Percentiles rank a stretch among this genome's conserved stretches.
phyloP scores from a whole-genome alignment of 2,797 vertebrate species.

The Hemitrygon akajei region DNA sequence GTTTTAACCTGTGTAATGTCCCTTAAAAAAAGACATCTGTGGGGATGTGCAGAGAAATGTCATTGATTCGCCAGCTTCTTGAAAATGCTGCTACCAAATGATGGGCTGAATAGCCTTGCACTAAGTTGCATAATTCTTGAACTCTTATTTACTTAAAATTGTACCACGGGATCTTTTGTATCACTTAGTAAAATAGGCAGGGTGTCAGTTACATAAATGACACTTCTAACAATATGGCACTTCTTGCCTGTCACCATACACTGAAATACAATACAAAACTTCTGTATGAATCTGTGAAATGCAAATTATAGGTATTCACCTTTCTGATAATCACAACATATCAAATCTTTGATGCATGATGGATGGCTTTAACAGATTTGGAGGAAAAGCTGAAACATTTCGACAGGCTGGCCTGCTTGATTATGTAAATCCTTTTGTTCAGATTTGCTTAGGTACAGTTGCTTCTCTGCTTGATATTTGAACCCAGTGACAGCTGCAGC shows the following conservation, averaged over 20 bases:
- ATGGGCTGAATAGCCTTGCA: neutral
- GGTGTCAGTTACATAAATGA: neutral
- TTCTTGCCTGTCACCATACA: too few relatives aligned
- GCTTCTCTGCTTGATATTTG: neutral
- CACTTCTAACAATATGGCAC: neutral
- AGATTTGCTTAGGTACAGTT: neutral
- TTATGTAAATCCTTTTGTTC: neutral
- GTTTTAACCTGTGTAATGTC: too few relatives aligned
- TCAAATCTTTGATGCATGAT: neutral
- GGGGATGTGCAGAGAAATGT: neutral
- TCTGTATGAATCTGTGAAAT: neutral
- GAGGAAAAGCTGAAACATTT: neutral
- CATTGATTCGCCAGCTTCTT: too few relatives aligned
- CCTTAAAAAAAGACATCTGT: too few relatives aligned
- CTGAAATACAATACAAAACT: too few relatives aligned
- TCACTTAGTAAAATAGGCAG: neutral
- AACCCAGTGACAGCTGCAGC: neutral
- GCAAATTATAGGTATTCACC: neutral
- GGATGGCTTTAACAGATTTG: neutral
- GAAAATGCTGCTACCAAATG: neutral
- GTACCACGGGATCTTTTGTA: neutral
- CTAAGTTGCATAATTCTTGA: neutral
- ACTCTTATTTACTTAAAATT: neutral
- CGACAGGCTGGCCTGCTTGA: neutral
- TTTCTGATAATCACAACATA: neutral